Evolutionary conservation across 2,888 invertebrate species (phyloP).

Genomic region (Pseudeuparius sepicola): DNA sequence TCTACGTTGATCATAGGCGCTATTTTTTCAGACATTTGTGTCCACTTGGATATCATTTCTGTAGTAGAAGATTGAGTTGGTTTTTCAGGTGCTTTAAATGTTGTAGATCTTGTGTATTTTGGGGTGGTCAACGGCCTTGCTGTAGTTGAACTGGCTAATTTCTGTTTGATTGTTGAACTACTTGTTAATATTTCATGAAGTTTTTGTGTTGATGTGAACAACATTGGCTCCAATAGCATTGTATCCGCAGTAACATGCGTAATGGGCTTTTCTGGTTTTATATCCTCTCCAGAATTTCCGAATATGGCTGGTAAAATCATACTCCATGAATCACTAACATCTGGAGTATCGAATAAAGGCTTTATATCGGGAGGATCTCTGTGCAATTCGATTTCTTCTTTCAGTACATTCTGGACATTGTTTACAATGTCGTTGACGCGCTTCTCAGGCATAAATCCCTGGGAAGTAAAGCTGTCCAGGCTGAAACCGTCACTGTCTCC

Average conservation of each 20-base stretch:
- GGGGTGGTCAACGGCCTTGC: no score
- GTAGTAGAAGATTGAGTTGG: no score
- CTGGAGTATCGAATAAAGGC: slow-evolving; percentile 57
- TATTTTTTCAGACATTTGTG: no score
- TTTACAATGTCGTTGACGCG: slow-evolving; percentile 71
- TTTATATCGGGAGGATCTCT: slow-evolving; percentile 39
- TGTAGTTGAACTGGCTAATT: no score
- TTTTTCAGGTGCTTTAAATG: no score
- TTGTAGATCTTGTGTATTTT: no score
- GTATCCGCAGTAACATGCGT: slow-evolving; percentile 33
- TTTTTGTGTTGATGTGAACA: no score
- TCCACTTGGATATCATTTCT: no score
- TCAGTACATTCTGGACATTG: slow-evolving; percentile 74
- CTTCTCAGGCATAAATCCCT: slow-evolving; percentile 43
- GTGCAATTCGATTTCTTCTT: slow-evolving; percentile 57
- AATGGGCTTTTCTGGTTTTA: slow-evolving; percentile 31
- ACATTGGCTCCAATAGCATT: slow-evolving; percentile 34
- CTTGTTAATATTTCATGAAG: no score
- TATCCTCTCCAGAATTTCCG: slow-evolving; percentile 43
- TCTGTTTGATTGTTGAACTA: no score
- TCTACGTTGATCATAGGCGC: slow-evolving; percentile 22
- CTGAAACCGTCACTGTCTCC: slow-evolving; percentile 59
- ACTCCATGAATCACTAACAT: slow-evolving; percentile 70
- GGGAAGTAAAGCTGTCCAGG: slow-evolving; percentile 40
- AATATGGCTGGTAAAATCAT: slow-evolving; percentile 72